A percentile compares a stretch with the other conserved stretches of the same genome.
phyloP scores from a whole-genome alignment of 2,113 vertebrate genomes.

The Zingel zingel region DNA sequence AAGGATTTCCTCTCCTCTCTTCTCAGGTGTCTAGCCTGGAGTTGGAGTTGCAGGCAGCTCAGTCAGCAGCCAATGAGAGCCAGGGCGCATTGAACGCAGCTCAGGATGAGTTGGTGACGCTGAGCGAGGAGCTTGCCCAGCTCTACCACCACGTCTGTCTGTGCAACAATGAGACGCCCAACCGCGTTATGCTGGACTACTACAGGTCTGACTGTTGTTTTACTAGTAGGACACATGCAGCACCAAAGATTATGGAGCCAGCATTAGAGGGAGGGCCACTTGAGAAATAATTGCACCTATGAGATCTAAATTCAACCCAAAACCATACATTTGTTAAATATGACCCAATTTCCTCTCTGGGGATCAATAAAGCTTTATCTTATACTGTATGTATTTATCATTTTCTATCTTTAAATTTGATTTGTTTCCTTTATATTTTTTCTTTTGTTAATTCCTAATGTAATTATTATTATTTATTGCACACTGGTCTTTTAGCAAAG shows the following conservation, averaged over 20 bases:
- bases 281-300: not conserved
- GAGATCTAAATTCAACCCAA: no score
- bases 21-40: slow-evolving; percentile 84
- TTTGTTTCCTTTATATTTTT: no score
- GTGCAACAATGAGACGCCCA: slow-evolving; percentile 98
- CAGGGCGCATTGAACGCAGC: slow-evolving; percentile 91
- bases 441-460: no score
- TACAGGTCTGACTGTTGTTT: slow-evolving; percentile 80
- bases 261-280: not conserved
- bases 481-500: no score
- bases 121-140: slow-evolving; percentile 97
- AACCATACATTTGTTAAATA: no score
- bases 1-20: not conserved
- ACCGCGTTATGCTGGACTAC: slow-evolving; percentile 97
- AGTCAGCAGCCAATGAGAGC: slow-evolving; percentile 86
- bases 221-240: not conserved
- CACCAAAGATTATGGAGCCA: not conserved
- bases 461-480: no score
- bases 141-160: slow-evolving; percentile 98
- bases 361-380: no score
- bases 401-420: no score
- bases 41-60: slow-evolving; percentile 88
- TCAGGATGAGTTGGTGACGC: slow-evolving; percentile 94
- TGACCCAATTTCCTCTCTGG: no score
- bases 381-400: no score